Evolutionary conservation across 2,888 invertebrate species (phyloP).

Genomic region (Melanophora roralis): DNA sequence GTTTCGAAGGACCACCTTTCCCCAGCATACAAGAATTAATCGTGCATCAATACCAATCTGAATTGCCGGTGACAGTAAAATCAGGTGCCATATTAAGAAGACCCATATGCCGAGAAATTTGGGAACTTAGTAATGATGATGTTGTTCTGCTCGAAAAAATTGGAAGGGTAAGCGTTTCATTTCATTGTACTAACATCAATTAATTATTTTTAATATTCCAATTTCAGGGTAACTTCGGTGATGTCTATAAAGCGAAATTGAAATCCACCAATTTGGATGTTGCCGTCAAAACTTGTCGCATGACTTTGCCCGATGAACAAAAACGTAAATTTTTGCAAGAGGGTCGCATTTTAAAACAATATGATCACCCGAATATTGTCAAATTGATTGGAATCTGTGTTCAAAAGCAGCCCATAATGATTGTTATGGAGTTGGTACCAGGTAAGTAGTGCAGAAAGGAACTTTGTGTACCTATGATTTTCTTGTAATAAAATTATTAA

Average conservation of each 20-base stretch:
- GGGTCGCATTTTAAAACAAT: constrained; percentile 96
- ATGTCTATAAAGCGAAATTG: constrained; percentile 94
- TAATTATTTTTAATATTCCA: background rate
- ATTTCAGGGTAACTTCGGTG: constrained; percentile 95
- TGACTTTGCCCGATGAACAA: constrained; percentile 94
- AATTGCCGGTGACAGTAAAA: constrained; percentile 92
- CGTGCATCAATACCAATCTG: constrained; percentile 90
- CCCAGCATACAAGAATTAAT: constrained; percentile 95
- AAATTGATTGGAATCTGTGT: constrained; percentile 97
- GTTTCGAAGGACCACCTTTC: constrained; percentile 96
- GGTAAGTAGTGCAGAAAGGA: constrained; percentile 65
- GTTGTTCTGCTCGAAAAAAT: constrained; percentile 94
- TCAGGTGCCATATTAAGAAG: constrained; percentile 92
- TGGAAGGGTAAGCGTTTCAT: constrained; percentile 84
- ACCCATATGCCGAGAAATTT: constrained; percentile 92
- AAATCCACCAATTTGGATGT: constrained; percentile 90
- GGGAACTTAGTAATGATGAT: constrained; percentile 98
- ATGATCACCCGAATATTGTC: constrained; percentile 97
- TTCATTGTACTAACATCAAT: background rate
- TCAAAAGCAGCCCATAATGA: constrained; percentile 98
- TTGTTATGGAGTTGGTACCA: constrained; percentile 97
- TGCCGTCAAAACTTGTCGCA: constrained; percentile 96
- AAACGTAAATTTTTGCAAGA: constrained; percentile 97
- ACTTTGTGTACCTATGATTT: background rate
- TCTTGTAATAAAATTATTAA: background rate